A percentile compares a stretch with the other conserved stretches of the same genome.
Evolutionary conservation across 1,140 invertebrate genomes (phyloP).

Genomic region (Drosophila tani): DNA sequence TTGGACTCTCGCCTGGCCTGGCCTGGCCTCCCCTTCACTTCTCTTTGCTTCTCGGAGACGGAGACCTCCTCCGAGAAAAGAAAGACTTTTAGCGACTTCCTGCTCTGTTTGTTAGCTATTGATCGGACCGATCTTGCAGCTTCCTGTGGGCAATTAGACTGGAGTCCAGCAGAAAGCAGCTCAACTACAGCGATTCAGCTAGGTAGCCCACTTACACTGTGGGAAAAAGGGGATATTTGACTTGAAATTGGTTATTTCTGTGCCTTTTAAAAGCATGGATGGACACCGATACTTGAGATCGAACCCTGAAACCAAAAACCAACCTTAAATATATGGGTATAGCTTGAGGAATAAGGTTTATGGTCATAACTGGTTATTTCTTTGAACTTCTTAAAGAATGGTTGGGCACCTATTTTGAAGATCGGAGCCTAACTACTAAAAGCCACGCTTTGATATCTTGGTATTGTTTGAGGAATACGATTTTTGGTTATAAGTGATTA

Average conservation of each 20-base stretch:
- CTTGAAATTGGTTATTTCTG: neutral
- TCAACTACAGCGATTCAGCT: constrained; percentile 16
- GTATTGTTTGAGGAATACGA: too few species aligned
- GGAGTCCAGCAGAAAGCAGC: constrained; percentile 39
- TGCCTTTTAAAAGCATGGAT: neutral
- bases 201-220: constrained; percentile 17
- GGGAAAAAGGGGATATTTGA: neutral
- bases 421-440: too few species aligned
- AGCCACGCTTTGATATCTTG: too few species aligned
- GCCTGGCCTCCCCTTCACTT: neutral
- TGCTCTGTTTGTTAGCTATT: constrained; percentile 45
- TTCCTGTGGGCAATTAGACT: constrained; percentile 78
- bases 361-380: too few species aligned
- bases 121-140: constrained; percentile 63
- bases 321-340: too few species aligned
- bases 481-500: too few species aligned
- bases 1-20: constrained; percentile 1
- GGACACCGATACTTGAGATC: too few species aligned
- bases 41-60: neutral
- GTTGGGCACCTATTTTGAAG: too few species aligned
- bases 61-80: constrained; percentile 21
- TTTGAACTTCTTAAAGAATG: too few species aligned
- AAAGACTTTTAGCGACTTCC: constrained; percentile 48
- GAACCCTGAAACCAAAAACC: too few species aligned
- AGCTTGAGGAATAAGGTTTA: too few species aligned